phyloP scores from a whole-genome alignment of 2,113 vertebrate species.

The Corythoichthys haematopterus region DNA sequence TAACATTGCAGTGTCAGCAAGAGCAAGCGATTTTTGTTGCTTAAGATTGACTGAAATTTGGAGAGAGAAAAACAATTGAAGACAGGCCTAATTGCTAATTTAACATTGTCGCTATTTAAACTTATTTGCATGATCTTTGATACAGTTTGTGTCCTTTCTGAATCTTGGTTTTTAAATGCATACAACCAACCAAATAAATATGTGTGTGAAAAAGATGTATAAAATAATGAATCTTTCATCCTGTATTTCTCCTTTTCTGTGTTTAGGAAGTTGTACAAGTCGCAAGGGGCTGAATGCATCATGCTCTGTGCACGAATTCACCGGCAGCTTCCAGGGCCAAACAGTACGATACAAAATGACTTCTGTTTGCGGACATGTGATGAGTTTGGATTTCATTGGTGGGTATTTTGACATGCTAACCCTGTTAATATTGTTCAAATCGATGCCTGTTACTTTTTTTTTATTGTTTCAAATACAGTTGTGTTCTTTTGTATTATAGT shows the following conservation, averaged over 20 bases:
- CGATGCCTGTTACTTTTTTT: not conserved
- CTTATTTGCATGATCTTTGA: not conserved
- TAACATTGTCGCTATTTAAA: too few species aligned
- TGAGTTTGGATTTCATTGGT: constrained; percentile 98
- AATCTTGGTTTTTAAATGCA: not conserved
- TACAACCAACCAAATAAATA: not conserved
- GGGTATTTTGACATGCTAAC: constrained; percentile 15
- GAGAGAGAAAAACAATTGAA: too few species aligned
- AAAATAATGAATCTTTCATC: not conserved
- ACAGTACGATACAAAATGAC: constrained; percentile 90
- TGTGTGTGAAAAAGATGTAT: not conserved
- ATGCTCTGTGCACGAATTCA: constrained; percentile 90
- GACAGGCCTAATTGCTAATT: too few species aligned
- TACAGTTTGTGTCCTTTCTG: not conserved
- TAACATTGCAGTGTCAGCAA: too few species aligned
- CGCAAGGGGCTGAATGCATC: constrained; percentile 89
- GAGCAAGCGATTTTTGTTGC: too few species aligned
- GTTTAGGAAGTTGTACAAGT: constrained; percentile 80
- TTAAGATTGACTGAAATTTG: too few species aligned
- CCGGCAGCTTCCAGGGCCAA: constrained; percentile 82
- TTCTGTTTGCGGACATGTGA: constrained; percentile 94
- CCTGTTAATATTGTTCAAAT: not conserved
- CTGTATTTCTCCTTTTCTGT: not conserved
- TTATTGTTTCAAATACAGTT: not conserved
- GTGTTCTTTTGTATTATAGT: not conserved